These are phyloP conservation scores for Rhabdornis inornatus DNA, from an alignment of 2,113 vertebrate genomes.

Conservation along the genomic window DNA sequence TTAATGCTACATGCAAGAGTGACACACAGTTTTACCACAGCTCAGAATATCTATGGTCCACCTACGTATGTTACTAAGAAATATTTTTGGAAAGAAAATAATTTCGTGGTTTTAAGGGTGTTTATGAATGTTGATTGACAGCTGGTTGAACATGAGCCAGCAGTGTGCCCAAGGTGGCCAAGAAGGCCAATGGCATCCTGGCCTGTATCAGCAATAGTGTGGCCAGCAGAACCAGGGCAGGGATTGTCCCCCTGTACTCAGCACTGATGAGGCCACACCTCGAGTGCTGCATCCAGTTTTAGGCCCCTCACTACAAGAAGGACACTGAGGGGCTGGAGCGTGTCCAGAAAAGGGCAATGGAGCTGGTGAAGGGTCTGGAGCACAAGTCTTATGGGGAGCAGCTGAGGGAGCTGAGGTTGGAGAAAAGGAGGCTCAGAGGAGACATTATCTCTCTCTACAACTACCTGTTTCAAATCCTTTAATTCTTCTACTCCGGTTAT, in stretches of 20 bases:
- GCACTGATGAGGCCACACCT: neutral
- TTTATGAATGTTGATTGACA: neutral
- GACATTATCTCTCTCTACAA: neutral
- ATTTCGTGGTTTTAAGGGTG: neutral
- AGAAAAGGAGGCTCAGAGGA: neutral
- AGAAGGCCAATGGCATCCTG: neutral
- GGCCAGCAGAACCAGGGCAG: neutral
- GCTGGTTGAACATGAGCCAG: neutral
- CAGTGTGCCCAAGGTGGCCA: neutral
- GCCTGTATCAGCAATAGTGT: neutral
- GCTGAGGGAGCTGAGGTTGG: neutral
- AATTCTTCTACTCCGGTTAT: neutral
- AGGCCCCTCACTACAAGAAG: neutral
- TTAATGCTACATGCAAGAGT: neutral
- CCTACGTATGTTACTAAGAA: neutral
- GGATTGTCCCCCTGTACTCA: accelerated
- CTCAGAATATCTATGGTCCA: neutral
- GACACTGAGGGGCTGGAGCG: accelerated
- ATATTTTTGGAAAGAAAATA: neutral
- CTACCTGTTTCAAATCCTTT: neutral
- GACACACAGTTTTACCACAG: neutral
- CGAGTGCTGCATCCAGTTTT: accelerated
- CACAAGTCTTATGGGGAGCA: accelerated
- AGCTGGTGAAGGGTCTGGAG: neutral
- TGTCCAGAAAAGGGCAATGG: neutral